Conservation (phyloP, 2,888 invertebrate genomes). For the Oscheius onirici region DNA sequence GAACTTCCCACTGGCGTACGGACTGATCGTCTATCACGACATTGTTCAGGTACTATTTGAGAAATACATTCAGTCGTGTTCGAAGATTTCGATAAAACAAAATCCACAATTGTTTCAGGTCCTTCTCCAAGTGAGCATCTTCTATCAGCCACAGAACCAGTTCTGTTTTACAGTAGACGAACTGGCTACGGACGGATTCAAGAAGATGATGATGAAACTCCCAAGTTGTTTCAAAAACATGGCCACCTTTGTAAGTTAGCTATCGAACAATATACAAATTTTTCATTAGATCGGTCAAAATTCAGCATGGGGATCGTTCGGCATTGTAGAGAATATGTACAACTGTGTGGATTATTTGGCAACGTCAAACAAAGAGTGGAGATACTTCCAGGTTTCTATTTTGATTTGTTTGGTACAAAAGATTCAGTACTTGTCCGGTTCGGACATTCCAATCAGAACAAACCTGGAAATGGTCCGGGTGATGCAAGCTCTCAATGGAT, state of each 20-base stretch:
- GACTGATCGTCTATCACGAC: constrained; percentile 24
- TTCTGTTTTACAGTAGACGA: constrained; percentile 30
- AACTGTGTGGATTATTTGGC: constrained; percentile 32
- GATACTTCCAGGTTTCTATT: constrained; percentile 33
- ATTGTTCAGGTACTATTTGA: constrained; percentile 27
- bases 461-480: constrained; percentile 55
- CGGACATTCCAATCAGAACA: constrained; percentile 51
- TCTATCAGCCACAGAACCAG: constrained; percentile 33
- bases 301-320: constrained; percentile 27
- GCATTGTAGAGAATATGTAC: constrained; percentile 30
- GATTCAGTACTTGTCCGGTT: constrained; percentile 49
- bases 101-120: constrained; percentile 13
- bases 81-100: not conserved
- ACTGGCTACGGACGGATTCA: constrained; percentile 3
- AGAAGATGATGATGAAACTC: constrained; percentile 18
- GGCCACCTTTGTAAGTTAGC: constrained; percentile 25
- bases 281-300: constrained; percentile 24
- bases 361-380: constrained; percentile 7
- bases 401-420: not conserved
- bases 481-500: constrained; percentile 54
- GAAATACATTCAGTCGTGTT: not conserved
- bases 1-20: constrained; percentile 26
- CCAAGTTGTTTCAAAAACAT: constrained; percentile 24
- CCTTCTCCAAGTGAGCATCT: constrained; percentile 26
- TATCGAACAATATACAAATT: not conserved